Base-by-base conservation (phyloP, 2,888 invertebrate genomes). In the Mythimna impura region DNA sequence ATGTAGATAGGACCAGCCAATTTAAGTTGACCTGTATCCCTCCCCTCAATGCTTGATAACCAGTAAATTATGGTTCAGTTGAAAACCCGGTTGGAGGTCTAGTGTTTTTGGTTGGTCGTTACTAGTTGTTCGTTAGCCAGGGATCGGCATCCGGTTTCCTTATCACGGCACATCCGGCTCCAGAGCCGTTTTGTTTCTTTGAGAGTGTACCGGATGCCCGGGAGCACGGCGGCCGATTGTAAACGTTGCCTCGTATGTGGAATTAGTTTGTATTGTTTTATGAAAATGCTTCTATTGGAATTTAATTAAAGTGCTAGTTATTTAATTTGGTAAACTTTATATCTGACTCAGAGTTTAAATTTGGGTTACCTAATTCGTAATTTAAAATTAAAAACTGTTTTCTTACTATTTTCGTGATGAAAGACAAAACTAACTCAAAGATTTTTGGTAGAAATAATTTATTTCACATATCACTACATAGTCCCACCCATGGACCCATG, bases 101-200 rank as follows among this genome's bases (percentile, higher is more conserved):
- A 43, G 76, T 58, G 68, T 67, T 67, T 63, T 73, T 91, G 92
- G 93, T 83, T 73, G 87, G 75, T 81, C 87, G 88, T 85, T 89
- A 89, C 90, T 93, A 91, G 92, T 92, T 91, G 93, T 94, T 94
- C 92, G 94, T 94, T 94, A 93, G 92, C 87, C 86, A 85, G 86
- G 90, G 91, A 91, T 92, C 88, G 89, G 90, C 91, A 86, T 94
- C 94, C 94, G 92, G 94, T 93, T 92, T 93, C 92, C 93, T 93
- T 93, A 94, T 94, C 93, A 93, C 87, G 90, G 82, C 82, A 82
- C 89, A 90, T 94, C 94, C 93, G 93, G 92, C 86, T 84, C 79
- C 87, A 85, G 88, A 90, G 88, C 88, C 88, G 91, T 91, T 93
- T 92, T 93, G 93, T 93, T 92, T 93, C 93, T 93, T 92, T 91